These are phyloP conservation scores for Mobula birostris DNA, from an alignment of 2,113 vertebrate species.

Conservation along the genomic window DNA sequence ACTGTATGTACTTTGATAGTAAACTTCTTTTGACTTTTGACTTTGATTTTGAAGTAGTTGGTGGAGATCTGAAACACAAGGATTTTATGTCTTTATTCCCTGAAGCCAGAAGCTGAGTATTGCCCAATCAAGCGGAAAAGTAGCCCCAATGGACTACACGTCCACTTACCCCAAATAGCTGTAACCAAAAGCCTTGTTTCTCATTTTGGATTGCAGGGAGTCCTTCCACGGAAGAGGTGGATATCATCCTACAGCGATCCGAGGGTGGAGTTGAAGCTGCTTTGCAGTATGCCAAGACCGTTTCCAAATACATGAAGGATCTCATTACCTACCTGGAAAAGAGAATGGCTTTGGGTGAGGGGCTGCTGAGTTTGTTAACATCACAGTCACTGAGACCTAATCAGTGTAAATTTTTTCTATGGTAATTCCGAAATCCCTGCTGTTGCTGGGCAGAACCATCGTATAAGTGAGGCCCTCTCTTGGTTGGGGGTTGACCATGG, in stretches of 20 bases:
- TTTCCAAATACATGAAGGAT: conserved; percentile 95
- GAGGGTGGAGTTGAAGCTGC: conserved; percentile 84
- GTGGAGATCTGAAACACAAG: neutral
- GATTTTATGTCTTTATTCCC: neutral
- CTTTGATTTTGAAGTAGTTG: neutral
- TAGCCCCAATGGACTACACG: neutral
- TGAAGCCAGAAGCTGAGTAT: neutral
- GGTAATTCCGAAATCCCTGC: neutral
- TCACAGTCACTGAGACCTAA: neutral
- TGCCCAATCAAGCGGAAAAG: neutral
- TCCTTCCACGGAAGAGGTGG: conserved; percentile 66
- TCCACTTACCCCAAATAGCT: neutral
- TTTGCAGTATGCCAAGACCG: conserved; percentile 76
- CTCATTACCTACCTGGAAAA: conserved; percentile 81
- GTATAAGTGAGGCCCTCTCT: no score
- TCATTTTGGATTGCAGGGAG: conserved; percentile 44
- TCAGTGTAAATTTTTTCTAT: neutral
- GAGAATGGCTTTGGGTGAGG: conserved; percentile 69
- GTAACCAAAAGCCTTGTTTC: neutral
- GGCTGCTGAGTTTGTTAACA: neutral
- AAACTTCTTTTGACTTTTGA: no score
- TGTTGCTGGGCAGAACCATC: neutral
- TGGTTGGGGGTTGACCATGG: no score
- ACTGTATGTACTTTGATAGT: no score
- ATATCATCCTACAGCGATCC: conserved; percentile 78